Conservation (phyloP, 2,888 invertebrate species). For the Malthinus seriepunctatus region DNA sequence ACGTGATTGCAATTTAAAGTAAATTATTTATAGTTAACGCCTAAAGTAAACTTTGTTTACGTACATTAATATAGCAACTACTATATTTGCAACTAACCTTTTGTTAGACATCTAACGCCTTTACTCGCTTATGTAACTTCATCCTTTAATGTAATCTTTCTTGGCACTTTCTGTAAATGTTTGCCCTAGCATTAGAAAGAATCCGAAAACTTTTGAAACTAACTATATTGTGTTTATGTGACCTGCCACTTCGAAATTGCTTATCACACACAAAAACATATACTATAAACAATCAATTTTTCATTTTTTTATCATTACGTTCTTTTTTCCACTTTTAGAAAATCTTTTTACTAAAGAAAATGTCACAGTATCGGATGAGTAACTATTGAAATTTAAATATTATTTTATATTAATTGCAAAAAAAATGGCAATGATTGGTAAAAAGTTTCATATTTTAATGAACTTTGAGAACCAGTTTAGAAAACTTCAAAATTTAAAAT, state of each 20-base stretch:
- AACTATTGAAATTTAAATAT: too few species aligned
- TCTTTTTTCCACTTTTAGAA: too few species aligned
- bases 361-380: too few species aligned
- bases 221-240: not conserved
- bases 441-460: too few species aligned
- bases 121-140: slow-evolving; percentile 12
- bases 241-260: slow-evolving; percentile 11
- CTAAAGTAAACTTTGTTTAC: not conserved
- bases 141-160: slow-evolving; percentile 18
- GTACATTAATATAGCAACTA: slow-evolving; percentile 6
- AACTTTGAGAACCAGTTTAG: too few species aligned
- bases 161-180: slow-evolving; percentile 11
- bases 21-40: slow-evolving; percentile 9
- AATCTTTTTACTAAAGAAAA: too few species aligned
- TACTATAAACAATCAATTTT: too few species aligned
- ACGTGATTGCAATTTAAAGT: slow-evolving; percentile 9
- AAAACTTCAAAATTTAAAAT: too few species aligned
- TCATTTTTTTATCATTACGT: too few species aligned
- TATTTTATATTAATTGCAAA: too few species aligned
- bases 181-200: slow-evolving; percentile 11
- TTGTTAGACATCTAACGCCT: slow-evolving; percentile 8
- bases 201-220: slow-evolving; percentile 11
- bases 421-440: too few species aligned
- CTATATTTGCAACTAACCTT: slow-evolving; percentile 10
- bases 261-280: not conserved